Evolutionary conservation across 2,888 invertebrate species (phyloP), one percentile per base, ranked within the genome.

Genomic region (Deroplatys truncata): DNA sequence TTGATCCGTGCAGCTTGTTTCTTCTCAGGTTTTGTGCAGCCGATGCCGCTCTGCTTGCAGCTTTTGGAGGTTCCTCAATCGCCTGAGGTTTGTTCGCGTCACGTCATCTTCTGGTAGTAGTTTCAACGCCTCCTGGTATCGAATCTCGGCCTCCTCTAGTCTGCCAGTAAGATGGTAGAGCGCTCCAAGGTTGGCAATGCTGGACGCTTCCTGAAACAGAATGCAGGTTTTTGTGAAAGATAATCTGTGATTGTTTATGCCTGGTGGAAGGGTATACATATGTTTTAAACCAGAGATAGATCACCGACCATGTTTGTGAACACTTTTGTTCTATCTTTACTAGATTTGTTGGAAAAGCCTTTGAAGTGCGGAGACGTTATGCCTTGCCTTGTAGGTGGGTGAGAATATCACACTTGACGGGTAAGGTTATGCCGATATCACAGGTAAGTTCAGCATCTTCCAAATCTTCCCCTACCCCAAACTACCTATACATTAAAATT

Each of bases 81-180:
- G 84, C 31, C 20, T 97, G 90, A 99, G 95, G 94, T 99, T 99
- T 90, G 97, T 97, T 92, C 97, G 94, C 84, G 98, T 98, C 90
- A 98, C 97, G 90, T 96, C 95, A 93, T 99, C 98, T 91, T 97
- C 96, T 0, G 99, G 99, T 92, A 98, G 97, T 89, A 99, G 94
- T 92, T 96, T 95, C 90, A 99, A 94, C 0, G 99, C 98, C 92
- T 96, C 96, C 91, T 97, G 95, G 93, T 99, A 99, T 90, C 98
- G 97, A 28, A 95, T 95, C 85, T 98, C 98, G 0, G 99, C 99
- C 91, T 98, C 97, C 43, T 95, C 94, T 92, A 98, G 97, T 93
- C 98, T 98, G 35, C 98, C 98, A 93, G 98, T 98, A 91, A 98
- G 95, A 94, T 99, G 99, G 90, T 98, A 95, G 93, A 99, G 99